Evolutionary conservation across 1,140 invertebrate species (phyloP), one percentile per base, ranked within the genome.

Genomic region (Macrocentrus cingulum): DNA sequence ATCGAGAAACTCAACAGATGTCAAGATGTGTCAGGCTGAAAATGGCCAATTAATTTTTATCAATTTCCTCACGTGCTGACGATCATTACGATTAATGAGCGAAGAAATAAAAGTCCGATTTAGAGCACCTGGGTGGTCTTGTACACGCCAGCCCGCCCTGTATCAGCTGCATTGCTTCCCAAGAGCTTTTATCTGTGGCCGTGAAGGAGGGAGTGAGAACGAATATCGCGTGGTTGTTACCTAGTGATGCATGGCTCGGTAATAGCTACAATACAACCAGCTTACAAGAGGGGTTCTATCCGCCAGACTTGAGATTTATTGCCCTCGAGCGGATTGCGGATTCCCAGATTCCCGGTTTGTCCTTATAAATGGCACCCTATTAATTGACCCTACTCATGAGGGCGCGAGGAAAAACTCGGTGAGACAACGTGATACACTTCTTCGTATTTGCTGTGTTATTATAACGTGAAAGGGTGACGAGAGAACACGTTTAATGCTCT

Each of bases 231-330:
- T 68, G 68, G 72, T 72, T 75, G 72, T 76, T 77, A 77, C 72
- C 73, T 71, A 75, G 74, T 77, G 74, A 80, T 80, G 77, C 77
- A 78, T 80, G 73, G 74, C 75, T 74, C 60, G 70, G 77, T 80
- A 80, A 80, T 78, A 77, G 75, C 75, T 77, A 78, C 75, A 74
- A 78, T 79, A 79, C 77, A 79, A 77, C 69, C 72, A 75, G 75
- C 76, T 78, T 77, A 77, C 74, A 74, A 74, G 76, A 77, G 75
- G 69, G 75, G 71, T 71, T 73, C 69, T 65, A 71, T 68, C 60
- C 56, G 60, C 37, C 63, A 64, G 51, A 74, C 74, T 75, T 68
- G 67, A 79, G 75, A 80, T 80, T 80, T 80, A 80, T 80, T 75
- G 74, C 74, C 70, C 69, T 68, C 68, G 59, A 68, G 66, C 68